A percentile compares a stretch with the other conserved stretches of the same genome.
phyloP scores from a whole-genome alignment of 35 echinoderm and acorn worm genomes.

The Stichopus chloronotus region DNA sequence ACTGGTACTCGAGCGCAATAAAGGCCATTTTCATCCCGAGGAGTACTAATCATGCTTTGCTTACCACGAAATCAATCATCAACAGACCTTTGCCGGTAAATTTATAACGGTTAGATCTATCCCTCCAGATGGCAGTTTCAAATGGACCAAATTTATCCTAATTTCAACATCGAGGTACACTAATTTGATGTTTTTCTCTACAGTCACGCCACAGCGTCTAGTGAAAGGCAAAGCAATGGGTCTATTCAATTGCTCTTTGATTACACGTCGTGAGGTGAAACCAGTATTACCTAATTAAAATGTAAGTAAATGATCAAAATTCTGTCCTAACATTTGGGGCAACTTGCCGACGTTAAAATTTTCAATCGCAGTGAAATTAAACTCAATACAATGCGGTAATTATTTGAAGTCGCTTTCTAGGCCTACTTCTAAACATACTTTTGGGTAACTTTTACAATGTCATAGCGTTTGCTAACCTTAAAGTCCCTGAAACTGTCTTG shows the following conservation, averaged over 20 bases:
- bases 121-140: slow-evolving; percentile 16
- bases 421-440: too few species aligned
- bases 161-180: background rate
- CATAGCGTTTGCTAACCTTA: too few species aligned
- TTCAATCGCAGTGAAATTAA: background rate
- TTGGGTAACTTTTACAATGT: too few species aligned
- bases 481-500: too few species aligned
- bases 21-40: background rate
- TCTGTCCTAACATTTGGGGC: background rate
- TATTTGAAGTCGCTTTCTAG: too few species aligned
- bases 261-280: background rate
- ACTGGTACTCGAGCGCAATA: slow-evolving; percentile 10
- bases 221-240: background rate
- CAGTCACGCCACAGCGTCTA: background rate
- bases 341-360: background rate
- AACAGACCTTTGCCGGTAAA: background rate
- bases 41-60: background rate
- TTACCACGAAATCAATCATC: slow-evolving; percentile 10
- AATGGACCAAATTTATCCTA: background rate
- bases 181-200: background rate
- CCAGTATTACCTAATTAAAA: background rate
- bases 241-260: background rate
- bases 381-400: too few species aligned
- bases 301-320: background rate
- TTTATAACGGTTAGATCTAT: background rate